Conservation (phyloP, 2,797 vertebrate genomes). For the Cyclura pinguis region DNA sequence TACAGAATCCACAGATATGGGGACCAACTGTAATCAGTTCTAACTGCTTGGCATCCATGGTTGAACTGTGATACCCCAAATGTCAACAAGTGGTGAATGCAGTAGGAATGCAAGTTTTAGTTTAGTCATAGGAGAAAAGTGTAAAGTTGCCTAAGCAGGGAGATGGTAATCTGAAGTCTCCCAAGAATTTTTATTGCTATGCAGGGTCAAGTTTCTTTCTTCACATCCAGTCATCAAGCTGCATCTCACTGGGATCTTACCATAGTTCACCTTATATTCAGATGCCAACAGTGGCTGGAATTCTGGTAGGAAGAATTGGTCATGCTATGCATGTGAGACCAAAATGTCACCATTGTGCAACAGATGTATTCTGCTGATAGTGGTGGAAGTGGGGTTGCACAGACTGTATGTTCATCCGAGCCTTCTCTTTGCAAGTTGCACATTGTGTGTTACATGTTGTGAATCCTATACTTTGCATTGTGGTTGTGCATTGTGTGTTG, state of each 20-base stretch:
- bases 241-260: not conserved
- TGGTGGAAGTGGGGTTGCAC: too few relatives aligned
- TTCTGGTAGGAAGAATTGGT: too few relatives aligned
- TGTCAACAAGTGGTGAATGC: not conserved
- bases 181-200: not conserved
- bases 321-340: too few relatives aligned
- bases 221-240: not conserved
- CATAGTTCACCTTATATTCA: not conserved
- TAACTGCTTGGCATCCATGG: not conserved
- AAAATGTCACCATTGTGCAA: too few relatives aligned
- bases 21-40: not conserved
- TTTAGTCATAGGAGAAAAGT: not conserved
- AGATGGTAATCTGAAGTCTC: not conserved
- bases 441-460: too few relatives aligned
- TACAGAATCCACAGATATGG: too few relatives aligned
- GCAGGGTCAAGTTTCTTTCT: not conserved
- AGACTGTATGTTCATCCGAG: too few relatives aligned
- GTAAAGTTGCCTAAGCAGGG: not conserved
- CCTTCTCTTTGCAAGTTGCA: too few relatives aligned
- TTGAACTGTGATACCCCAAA: not conserved
- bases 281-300: not conserved
- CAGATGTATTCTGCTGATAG: too few relatives aligned
- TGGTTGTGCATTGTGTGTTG: too few relatives aligned
- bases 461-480: too few relatives aligned
- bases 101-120: not conserved